These are phyloP conservation scores for Cottoperca gobio DNA, from an alignment of 2,797 vertebrate species.

Conservation along the genomic window DNA sequence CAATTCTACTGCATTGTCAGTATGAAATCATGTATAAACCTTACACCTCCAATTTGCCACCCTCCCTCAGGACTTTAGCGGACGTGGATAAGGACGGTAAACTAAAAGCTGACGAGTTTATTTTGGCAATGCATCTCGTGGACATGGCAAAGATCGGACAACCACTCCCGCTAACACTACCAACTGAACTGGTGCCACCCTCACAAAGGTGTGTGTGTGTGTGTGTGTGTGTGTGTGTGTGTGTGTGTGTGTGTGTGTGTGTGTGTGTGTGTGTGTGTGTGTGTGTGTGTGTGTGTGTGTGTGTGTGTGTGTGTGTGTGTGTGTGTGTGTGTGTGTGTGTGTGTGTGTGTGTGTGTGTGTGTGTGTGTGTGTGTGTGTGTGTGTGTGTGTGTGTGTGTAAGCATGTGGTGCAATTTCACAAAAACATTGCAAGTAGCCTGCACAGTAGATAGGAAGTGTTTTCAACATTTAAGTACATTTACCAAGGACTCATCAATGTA, in stretches of 20 bases:
- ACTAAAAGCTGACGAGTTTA: conserved; percentile 95
- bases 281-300: no score
- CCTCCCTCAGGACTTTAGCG: conserved; percentile 89
- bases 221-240: no score
- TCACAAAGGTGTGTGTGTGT: conserved; percentile 86
- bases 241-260: no score
- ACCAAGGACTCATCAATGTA: neutral
- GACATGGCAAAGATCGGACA: conserved; percentile 93
- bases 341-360: conserved; percentile 81
- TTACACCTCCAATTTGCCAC: neutral
- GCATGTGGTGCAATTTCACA: neutral
- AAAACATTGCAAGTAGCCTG: neutral
- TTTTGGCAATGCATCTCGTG: conserved; percentile 97
- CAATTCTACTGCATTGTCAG: neutral
- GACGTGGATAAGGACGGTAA: conserved; percentile 96
- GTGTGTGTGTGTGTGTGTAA: no score
- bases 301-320: conserved; percentile 87
- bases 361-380: conserved; percentile 81
- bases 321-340: conserved; percentile 81
- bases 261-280: no score
- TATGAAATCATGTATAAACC: neutral
- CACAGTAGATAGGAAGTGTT: neutral
- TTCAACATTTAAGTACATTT: neutral
- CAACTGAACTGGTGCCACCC: conserved; percentile 92
- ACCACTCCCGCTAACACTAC: conserved; percentile 90